Percentiles rank a stretch among this genome's conserved stretches.
Evolutionary conservation across 2,113 vertebrate genomes (phyloP).

Genomic region (Albula goreensis): DNA sequence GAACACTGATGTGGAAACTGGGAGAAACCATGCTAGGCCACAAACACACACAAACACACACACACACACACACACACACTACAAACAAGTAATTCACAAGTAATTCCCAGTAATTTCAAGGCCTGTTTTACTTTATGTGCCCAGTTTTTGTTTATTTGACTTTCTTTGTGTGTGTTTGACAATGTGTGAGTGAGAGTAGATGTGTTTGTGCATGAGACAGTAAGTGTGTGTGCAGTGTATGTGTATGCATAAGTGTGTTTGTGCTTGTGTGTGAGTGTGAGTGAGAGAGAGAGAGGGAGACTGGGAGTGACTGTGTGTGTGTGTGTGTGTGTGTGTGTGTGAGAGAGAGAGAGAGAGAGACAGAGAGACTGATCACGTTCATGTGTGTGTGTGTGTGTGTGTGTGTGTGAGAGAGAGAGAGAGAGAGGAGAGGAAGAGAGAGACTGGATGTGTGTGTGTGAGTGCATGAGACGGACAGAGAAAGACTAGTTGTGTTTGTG

Average conservation of each 20-base stretch:
- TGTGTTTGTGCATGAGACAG: neutral
- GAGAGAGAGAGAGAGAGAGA: too few species aligned
- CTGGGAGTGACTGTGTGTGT: neutral
- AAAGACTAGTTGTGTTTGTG: neutral
- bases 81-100: neutral
- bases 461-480: too few species aligned
- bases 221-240: neutral
- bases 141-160: neutral
- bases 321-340: neutral
- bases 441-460: neutral
- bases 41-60: too few species aligned
- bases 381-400: conserved; percentile 15
- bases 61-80: neutral
- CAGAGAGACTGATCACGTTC: too few species aligned
- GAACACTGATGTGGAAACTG: conserved; percentile 29
- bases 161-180: neutral
- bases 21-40: neutral
- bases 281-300: neutral
- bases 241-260: conserved; percentile 4
- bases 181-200: neutral
- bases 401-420: neutral
- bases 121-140: neutral
- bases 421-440: neutral
- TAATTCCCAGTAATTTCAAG: neutral
- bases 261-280: conserved; percentile 9